phyloP scores from a whole-genome alignment of 2,797 vertebrate species.

The Pogoniulus pusillus region DNA sequence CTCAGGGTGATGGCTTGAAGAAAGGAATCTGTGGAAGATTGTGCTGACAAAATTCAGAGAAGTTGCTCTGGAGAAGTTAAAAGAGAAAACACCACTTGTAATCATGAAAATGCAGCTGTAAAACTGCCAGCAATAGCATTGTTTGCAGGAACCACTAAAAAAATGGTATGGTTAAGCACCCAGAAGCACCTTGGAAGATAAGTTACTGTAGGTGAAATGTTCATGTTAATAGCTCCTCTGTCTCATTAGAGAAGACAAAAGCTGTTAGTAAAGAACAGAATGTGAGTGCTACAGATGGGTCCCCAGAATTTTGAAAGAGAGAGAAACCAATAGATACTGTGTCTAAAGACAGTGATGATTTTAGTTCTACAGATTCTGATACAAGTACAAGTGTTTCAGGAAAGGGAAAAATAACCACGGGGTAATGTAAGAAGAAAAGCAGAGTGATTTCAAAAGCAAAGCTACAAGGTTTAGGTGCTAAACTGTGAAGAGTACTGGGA shows the following conservation, averaged over 20 bases:
- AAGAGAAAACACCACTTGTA: not conserved
- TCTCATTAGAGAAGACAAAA: not conserved
- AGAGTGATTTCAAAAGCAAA: conserved; percentile 13
- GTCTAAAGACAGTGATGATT: not conserved
- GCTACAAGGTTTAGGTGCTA: not conserved
- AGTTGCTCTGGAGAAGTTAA: not conserved
- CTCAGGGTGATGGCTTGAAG: not conserved
- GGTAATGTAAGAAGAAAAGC: not conserved
- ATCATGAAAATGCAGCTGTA: not conserved
- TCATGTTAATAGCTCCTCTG: not conserved
- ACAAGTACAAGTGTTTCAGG: not conserved
- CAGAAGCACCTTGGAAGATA: conserved; percentile 5
- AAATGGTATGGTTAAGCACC: conserved; percentile 42
- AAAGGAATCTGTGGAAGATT: conserved; percentile 13
- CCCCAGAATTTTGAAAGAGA: not conserved
- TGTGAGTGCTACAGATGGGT: not conserved
- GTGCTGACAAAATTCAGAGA: not conserved
- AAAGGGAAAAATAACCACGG: not conserved
- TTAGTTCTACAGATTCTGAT: not conserved
- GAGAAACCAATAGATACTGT: not conserved
- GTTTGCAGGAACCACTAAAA: conserved; percentile 69
- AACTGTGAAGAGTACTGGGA: not conserved
- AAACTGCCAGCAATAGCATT: conserved; percentile 69
- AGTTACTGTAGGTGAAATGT: not conserved
- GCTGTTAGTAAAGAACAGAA: not conserved